Evolutionary conservation across 2,797 vertebrate genomes (phyloP).

Genomic region (Arnoldichthys spilopterus): DNA sequence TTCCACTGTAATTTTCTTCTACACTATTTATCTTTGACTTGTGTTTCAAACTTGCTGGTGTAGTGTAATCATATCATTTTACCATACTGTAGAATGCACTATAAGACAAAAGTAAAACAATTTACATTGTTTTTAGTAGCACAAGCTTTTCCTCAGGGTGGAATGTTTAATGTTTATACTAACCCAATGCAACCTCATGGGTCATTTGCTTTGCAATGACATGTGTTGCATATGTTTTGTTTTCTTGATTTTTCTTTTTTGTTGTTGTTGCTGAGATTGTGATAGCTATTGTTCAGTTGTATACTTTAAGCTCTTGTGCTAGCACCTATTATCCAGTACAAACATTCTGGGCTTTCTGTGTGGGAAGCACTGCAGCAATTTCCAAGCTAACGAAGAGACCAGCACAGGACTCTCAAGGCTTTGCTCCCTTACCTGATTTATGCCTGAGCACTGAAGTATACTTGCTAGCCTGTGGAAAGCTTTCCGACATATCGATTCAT

Average conservation of each 20-base stretch:
- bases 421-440: slow-evolving; percentile 51
- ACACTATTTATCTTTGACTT: not conserved
- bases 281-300: slow-evolving; percentile 6
- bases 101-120: slow-evolving; percentile 10
- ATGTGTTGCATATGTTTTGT: not conserved
- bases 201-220: not conserved
- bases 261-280: slow-evolving; percentile 7
- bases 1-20: slow-evolving; percentile 17
- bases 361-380: slow-evolving; percentile 26
- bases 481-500: slow-evolving; percentile 71
- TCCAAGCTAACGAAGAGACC: slow-evolving; percentile 14
- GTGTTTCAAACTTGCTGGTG: slow-evolving; percentile 10
- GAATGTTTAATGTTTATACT: slow-evolving; percentile 33
- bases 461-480: slow-evolving; percentile 55
- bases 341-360: slow-evolving; percentile 6
- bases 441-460: slow-evolving; percentile 56
- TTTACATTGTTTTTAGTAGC: slow-evolving; percentile 37
- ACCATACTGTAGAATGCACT: slow-evolving; percentile 7
- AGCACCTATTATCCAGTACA: slow-evolving; percentile 6
- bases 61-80: slow-evolving; percentile 12
- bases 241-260: not conserved
- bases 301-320: slow-evolving; percentile 8
- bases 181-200: slow-evolving; percentile 14
- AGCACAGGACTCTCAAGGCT: slow-evolving; percentile 10
- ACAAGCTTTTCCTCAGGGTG: not conserved